A percentile compares a stretch with the other conserved stretches of the same genome.
phyloP scores from a whole-genome alignment of 2,797 vertebrate species.

The Coluber constrictor region DNA sequence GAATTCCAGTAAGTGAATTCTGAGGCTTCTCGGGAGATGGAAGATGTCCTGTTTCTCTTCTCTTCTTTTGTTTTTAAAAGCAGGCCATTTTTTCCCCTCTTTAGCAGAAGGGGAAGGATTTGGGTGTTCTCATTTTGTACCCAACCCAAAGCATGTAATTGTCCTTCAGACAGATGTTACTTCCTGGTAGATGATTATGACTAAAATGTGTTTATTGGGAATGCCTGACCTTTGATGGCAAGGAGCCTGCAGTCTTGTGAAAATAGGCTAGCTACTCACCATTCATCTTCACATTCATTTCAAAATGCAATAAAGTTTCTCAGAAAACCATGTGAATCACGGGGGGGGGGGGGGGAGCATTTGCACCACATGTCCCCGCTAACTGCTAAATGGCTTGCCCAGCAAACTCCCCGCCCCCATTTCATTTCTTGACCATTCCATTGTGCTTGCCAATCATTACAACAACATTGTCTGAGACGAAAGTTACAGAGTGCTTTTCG shows the following conservation, averaged over 20 bases:
- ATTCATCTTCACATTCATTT: background rate
- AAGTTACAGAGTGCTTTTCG: background rate
- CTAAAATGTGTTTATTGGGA: background rate
- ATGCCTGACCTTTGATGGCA: background rate
- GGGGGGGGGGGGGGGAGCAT: background rate
- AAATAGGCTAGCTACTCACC: background rate
- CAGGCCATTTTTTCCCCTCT: background rate
- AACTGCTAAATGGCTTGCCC: background rate
- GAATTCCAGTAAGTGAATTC: background rate
- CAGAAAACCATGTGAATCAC: background rate
- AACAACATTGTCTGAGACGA: background rate
- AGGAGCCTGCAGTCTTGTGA: background rate
- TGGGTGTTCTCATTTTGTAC: background rate
- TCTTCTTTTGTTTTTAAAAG: background rate
- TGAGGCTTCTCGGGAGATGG: background rate
- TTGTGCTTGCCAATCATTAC: background rate
- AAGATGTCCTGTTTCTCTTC: background rate
- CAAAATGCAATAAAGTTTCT: background rate
- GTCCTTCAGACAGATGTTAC: background rate
- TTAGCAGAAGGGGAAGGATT: background rate
- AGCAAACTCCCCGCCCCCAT: background rate
- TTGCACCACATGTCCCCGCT: background rate
- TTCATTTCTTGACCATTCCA: background rate
- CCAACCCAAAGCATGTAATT: background rate
- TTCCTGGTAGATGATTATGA: background rate